Conservation (phyloP, 2,888 invertebrate species). For the Phaedon cochleariae region DNA sequence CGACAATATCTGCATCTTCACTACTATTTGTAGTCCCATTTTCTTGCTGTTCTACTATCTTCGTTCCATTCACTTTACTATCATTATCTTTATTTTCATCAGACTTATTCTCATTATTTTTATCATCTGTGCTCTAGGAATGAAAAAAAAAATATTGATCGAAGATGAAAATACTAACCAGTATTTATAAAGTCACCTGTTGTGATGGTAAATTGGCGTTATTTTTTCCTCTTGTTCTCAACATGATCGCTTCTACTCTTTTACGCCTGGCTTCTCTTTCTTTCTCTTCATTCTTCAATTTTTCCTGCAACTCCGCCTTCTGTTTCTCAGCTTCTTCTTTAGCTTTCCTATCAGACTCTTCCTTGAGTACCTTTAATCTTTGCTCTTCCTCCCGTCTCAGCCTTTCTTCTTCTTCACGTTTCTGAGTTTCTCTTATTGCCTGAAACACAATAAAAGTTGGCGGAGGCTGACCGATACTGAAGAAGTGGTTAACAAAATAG, state of each 20-base stretch:
- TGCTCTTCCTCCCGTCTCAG: conserved; percentile 74
- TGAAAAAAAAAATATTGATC: conserved; percentile 15
- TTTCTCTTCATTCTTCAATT: conserved; percentile 85
- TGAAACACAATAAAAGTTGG: conserved; percentile 45
- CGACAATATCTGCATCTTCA: conserved; percentile 59
- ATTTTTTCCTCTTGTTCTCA: conserved; percentile 75
- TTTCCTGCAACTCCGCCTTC: conserved; percentile 84
- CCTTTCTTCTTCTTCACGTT: conserved; percentile 80
- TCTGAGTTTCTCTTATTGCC: conserved; percentile 75
- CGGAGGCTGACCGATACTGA: not conserved
- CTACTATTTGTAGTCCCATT: conserved; percentile 54
- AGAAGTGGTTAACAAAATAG: not conserved
- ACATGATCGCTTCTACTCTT: conserved; percentile 93
- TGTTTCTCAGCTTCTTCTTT: conserved; percentile 87
- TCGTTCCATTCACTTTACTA: conserved; percentile 56
- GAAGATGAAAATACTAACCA: not conserved
- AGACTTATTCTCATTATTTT: conserved; percentile 53
- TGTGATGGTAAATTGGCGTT: conserved; percentile 50
- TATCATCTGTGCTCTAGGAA: conserved; percentile 54
- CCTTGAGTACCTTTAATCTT: conserved; percentile 72
- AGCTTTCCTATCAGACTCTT: conserved; percentile 81
- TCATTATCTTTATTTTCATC: conserved; percentile 50
- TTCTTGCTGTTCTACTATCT: conserved; percentile 48
- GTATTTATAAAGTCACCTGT: conserved; percentile 40
- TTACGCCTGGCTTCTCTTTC: conserved; percentile 89